Base-by-base conservation (phyloP, 1,140 invertebrate genomes). In the Aphelenchoides fujianensis region DNA sequence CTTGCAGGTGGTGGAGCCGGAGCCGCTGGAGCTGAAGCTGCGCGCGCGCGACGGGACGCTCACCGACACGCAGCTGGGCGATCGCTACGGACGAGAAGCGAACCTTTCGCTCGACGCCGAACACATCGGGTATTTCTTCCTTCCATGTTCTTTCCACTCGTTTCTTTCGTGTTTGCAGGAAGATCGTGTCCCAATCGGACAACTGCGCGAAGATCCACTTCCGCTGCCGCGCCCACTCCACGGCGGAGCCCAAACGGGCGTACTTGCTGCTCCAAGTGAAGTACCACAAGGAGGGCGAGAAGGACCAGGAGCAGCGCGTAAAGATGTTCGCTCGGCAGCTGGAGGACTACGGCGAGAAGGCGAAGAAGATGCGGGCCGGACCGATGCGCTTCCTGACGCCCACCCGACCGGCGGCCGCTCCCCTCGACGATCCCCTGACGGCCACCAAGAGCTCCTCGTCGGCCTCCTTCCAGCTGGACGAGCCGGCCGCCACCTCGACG, bases 241-340 rank as follows among this genome's bases (percentile, higher is more conserved):
- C 28, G 19, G 31, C 12, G 23, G 34, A 31, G 37, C 34, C 63
- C 19, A 12, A 66, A 12, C n/a, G n/a, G 12, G 16, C 32, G 28
- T 35, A 66, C 3, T 66, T 66, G 28, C 12, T 66, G 19, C 63
- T 66, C 12, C 16, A 34, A 66, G 23, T 66, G 16, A n/a, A n/a
- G n/a, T 36, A 16, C 32, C 53, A 32, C 32, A 30, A 66, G 19
- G 16, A 19, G 27, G 36, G 53, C 32, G 36, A 66, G 36, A 16
- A 34, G 0, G 12, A 31, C 5, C 23, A 7, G 5, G 34, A 59
- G 55, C 19, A 19, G 23, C 41, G 41, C 12, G 41, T 48, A 23
- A 48, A 48, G 23, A 19, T 59, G 12, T 59, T 59, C 34, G 55
- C 5, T 7, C 55, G 34, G 5, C 28, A 59, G 34, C 5, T 59